Conservation (phyloP, 2,113 vertebrate genomes). For the Thryonomys swinderianus region DNA sequence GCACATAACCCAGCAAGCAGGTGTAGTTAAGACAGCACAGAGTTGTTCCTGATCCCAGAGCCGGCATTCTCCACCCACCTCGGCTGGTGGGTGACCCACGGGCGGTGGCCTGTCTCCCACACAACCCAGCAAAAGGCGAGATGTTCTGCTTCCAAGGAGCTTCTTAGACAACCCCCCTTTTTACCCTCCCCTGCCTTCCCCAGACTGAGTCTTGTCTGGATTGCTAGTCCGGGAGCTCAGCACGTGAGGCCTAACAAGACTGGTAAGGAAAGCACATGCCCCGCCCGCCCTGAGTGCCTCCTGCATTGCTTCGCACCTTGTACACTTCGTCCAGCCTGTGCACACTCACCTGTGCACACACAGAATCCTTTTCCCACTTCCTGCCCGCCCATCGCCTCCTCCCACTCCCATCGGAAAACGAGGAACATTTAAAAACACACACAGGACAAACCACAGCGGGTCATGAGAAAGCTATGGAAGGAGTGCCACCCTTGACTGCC, state of each 20-base stretch:
- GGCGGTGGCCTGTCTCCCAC: neutral
- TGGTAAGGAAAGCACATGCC: neutral
- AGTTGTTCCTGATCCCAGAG: neutral
- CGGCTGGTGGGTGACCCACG: neutral
- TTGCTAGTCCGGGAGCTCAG: neutral
- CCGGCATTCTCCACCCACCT: rapidly evolving
- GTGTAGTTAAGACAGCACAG: neutral
- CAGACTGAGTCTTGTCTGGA: neutral
- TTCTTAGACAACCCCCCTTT: neutral
- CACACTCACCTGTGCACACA: neutral
- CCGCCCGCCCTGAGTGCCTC: neutral
- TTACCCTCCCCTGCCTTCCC: neutral
- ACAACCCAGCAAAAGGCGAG: neutral
- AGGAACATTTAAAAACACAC: neutral
- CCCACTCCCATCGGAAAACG: neutral
- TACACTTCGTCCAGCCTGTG: neutral
- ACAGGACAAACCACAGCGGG: neutral
- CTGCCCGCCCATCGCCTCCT: rapidly evolving
- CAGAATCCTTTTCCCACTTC: neutral
- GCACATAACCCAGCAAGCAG: neutral
- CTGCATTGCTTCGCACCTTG: neutral
- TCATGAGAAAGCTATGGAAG: neutral
- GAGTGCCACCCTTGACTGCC: neutral
- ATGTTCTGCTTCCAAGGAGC: neutral
- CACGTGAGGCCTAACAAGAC: neutral